Conservation (phyloP, 2,888 invertebrate genomes). For the Fabriciana adippe region DNA sequence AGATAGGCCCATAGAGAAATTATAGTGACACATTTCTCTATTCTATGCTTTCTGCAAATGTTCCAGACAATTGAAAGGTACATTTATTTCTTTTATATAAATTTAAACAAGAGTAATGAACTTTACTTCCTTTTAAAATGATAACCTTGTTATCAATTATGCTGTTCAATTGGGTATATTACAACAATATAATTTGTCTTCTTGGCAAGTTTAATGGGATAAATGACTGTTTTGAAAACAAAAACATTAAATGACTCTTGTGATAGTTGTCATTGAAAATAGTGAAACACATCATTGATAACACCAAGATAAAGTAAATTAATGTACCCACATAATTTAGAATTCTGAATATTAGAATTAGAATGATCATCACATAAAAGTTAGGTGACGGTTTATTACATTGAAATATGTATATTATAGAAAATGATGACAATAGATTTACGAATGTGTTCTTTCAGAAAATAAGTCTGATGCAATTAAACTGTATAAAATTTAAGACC, state of each 20-base stretch:
- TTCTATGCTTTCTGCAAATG: too few species aligned
- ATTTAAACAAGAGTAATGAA: constrained; percentile 51
- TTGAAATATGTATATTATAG: too few species aligned
- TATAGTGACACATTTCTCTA: too few species aligned
- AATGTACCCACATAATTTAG: too few species aligned
- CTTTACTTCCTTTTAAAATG: constrained; percentile 58
- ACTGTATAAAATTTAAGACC: constrained; percentile 18
- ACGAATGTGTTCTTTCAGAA: not conserved
- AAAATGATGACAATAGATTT: constrained; percentile 4
- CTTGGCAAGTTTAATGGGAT: constrained; percentile 16
- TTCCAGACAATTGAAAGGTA: constrained; percentile 5
- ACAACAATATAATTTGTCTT: constrained; percentile 35
- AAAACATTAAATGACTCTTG: not conserved
- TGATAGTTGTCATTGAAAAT: not conserved
- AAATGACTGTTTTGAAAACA: constrained; percentile 17
- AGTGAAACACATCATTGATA: not conserved
- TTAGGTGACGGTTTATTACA: too few species aligned
- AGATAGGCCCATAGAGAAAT: too few species aligned
- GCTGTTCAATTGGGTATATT: constrained; percentile 42
- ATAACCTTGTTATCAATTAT: constrained; percentile 49
- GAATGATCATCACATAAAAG: too few species aligned
- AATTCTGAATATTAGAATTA: too few species aligned
- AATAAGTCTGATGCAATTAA: constrained; percentile 1
- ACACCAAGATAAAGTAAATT: not conserved
- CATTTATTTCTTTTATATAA: constrained; percentile 25